phyloP scores from a whole-genome alignment of 2,888 invertebrate species.

The Prosopocoilus inquinatus region DNA sequence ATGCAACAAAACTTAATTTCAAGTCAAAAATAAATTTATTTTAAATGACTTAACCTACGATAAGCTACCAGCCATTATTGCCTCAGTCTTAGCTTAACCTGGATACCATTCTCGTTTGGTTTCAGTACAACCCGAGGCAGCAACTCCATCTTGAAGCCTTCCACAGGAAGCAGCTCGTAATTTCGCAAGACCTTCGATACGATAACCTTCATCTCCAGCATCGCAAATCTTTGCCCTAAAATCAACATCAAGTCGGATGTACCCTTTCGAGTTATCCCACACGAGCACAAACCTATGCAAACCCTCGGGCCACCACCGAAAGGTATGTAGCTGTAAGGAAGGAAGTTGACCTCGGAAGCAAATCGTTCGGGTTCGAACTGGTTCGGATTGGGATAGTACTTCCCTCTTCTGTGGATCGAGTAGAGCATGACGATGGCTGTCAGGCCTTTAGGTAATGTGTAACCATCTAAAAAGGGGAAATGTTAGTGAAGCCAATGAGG shows the following conservation, averaged over 20 bases:
- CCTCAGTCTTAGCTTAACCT: slow-evolving; percentile 1
- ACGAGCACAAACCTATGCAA: slow-evolving; percentile 27
- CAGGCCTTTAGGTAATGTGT: slow-evolving; percentile 20
- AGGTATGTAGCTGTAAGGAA: slow-evolving; percentile 41
- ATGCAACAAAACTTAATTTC: too few species aligned
- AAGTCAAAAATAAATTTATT: too few species aligned
- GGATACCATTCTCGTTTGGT: slow-evolving; percentile 14
- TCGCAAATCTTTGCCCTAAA: slow-evolving; percentile 49
- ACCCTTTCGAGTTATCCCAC: neutral
- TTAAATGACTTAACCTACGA: too few species aligned
- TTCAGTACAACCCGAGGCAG: slow-evolving; percentile 17
- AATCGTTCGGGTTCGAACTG: slow-evolving; percentile 45
- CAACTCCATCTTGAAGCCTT: slow-evolving; percentile 12
- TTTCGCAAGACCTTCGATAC: slow-evolving; percentile 53
- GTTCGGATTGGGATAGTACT: slow-evolving; percentile 48
- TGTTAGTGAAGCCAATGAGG: neutral
- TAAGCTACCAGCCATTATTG: too few species aligned
- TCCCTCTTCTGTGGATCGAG: slow-evolving; percentile 48
- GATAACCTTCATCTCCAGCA: slow-evolving; percentile 55
- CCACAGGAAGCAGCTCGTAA: slow-evolving; percentile 42
- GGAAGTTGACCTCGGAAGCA: slow-evolving; percentile 34
- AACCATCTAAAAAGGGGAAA: slow-evolving; percentile 16
- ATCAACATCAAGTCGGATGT: neutral
- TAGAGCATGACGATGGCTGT: slow-evolving; percentile 13
- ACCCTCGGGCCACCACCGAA: slow-evolving; percentile 43